phyloP scores from a whole-genome alignment of 1,140 invertebrate species.

The Zaprionus kolodkinae region DNA sequence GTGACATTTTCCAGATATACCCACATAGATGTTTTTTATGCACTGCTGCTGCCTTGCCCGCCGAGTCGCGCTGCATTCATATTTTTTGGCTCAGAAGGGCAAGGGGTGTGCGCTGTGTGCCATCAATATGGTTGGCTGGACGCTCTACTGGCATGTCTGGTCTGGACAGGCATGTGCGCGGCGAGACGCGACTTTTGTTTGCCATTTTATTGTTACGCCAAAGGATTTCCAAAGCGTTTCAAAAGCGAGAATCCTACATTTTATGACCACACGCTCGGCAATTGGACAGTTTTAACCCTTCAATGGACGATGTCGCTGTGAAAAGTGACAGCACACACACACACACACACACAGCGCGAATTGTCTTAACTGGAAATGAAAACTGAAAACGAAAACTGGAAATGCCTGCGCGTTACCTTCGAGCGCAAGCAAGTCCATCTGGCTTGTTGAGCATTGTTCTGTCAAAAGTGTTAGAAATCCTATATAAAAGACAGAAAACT shows the following conservation, averaged over 20 bases:
- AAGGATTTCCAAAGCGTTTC: constrained; percentile 63
- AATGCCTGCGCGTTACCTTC: neutral
- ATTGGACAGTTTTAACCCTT: constrained; percentile 80
- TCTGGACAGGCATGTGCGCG: constrained; percentile 29
- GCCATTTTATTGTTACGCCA: constrained; percentile 76
- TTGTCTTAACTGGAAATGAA: constrained; percentile 2
- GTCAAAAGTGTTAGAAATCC: constrained; percentile 16
- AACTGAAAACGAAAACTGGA: constrained; percentile 3
- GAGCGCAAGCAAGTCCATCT: constrained; percentile 54
- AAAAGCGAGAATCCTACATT: constrained; percentile 69
- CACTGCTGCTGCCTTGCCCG: constrained; percentile 1
- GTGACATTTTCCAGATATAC: constrained; percentile 65
- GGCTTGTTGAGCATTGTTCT: constrained; percentile 31
- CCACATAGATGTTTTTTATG: constrained; percentile 12
- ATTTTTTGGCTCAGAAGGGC: constrained; percentile 56
- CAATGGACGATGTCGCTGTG: constrained; percentile 54
- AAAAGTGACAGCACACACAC: constrained; percentile 33
- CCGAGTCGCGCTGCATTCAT: constrained; percentile 58
- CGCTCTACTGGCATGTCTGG: neutral
- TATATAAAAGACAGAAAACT: constrained; percentile 19
- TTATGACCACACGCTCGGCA: constrained; percentile 66
- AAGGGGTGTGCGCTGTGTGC: constrained; percentile 40
- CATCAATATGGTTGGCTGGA: neutral
- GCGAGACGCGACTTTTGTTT: constrained; percentile 68
- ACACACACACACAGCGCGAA: constrained; percentile 27